These are phyloP conservation scores for Pteronotus mesoamericanus DNA, from an alignment of 2,797 vertebrate species.

Conservation along the genomic window DNA sequence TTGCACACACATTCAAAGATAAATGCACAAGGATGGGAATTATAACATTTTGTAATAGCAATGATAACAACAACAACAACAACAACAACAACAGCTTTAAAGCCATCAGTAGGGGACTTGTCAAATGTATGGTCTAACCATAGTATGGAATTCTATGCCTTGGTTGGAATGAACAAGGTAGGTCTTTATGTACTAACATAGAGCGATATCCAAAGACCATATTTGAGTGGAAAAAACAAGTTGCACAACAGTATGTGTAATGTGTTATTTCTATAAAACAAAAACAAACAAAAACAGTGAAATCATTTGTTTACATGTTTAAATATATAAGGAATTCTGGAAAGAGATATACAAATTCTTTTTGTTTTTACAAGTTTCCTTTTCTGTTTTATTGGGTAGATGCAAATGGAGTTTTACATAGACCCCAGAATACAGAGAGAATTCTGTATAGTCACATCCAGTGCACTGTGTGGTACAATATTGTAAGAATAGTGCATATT, in stretches of 20 bases:
- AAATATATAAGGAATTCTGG: background rate
- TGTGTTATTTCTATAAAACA: background rate
- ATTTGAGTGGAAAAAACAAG: background rate
- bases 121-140: background rate
- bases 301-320: background rate
- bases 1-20: background rate
- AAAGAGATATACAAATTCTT: background rate
- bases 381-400: slow-evolving; percentile 43
- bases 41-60: background rate
- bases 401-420: slow-evolving; percentile 37
- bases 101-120: background rate
- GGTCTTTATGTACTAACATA: background rate
- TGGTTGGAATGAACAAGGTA: background rate
- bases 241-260: background rate
- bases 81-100: background rate
- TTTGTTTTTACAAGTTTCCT: slow-evolving; percentile 21
- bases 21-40: background rate
- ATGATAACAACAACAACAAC: background rate
- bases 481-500: slow-evolving; percentile 43
- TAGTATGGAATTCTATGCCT: background rate
- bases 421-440: background rate
- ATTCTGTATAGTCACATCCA: background rate
- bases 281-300: background rate
- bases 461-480: background rate
- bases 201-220: background rate